Evolutionary conservation across 2,888 invertebrate species (phyloP).

Genomic region (Dasysyrphus tricinctus): DNA sequence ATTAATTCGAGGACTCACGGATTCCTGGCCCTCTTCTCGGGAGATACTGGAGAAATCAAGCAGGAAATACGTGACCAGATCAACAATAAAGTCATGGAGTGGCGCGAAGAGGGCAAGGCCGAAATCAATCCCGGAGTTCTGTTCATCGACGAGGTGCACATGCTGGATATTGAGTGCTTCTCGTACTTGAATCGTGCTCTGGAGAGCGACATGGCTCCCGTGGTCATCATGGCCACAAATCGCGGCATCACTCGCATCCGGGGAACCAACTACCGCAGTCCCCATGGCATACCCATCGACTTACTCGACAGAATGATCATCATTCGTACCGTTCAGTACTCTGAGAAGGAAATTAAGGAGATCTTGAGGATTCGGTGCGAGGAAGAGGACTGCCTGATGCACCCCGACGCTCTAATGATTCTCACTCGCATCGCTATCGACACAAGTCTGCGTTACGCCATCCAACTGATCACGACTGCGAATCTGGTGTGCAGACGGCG

Average conservation of each 20-base stretch:
- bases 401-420: slow-evolving; percentile 94
- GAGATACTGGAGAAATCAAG: slow-evolving; percentile 99
- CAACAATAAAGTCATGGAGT: slow-evolving; percentile 98
- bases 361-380: slow-evolving; percentile 97
- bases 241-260: slow-evolving; percentile 96
- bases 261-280: slow-evolving; percentile 96
- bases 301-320: slow-evolving; percentile 97
- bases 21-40: slow-evolving; percentile 97
- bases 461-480: slow-evolving; percentile 98
- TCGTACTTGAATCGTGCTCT: slow-evolving; percentile 98
- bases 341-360: slow-evolving; percentile 94
- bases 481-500: slow-evolving; percentile 96
- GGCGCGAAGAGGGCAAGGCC: slow-evolving; percentile 99
- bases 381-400: slow-evolving; percentile 98
- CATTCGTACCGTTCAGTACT: slow-evolving; percentile 94
- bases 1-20: slow-evolving; percentile 99
- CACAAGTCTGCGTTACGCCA: slow-evolving; percentile 97
- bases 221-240: slow-evolving; percentile 99
- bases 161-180: slow-evolving; percentile 99
- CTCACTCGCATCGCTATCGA: slow-evolving; percentile 96
- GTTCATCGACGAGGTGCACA: slow-evolving; percentile 98
- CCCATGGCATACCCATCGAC: slow-evolving; percentile 99
- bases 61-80: slow-evolving; percentile 99
- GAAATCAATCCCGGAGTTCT: slow-evolving; percentile 99
- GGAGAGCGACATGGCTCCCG: slow-evolving; percentile 98